Conservation (phyloP, 2,888 invertebrate genomes). For the Disparrhopalites patrizii region DNA sequence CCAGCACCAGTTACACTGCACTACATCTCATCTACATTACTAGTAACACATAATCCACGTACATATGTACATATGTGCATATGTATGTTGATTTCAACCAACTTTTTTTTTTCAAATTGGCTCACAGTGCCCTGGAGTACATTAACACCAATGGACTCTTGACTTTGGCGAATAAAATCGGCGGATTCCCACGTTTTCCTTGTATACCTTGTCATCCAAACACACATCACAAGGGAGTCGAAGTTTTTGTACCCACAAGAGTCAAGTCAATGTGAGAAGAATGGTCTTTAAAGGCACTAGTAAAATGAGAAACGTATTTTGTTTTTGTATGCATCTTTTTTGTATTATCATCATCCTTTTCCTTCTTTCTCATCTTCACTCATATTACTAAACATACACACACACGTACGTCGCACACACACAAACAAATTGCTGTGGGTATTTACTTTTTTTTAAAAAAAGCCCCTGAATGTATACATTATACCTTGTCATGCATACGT, state of each 20-base stretch:
- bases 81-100: not conserved
- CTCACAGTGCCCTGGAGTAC: not conserved
- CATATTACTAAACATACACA: not conserved
- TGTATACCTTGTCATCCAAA: not conserved
- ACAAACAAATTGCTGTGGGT: not conserved
- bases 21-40: too few relatives aligned
- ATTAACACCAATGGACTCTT: slow-evolving; percentile 10
- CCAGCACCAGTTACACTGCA: too few relatives aligned
- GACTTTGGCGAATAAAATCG: not conserved
- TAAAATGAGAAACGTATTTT: too few relatives aligned
- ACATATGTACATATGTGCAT: not conserved
- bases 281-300: too few relatives aligned
- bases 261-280: too few relatives aligned
- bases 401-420: not conserved
- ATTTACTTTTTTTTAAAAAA: too few relatives aligned
- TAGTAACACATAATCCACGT: not conserved
- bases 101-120: too few relatives aligned
- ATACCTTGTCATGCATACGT: too few relatives aligned
- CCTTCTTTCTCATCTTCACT: not conserved
- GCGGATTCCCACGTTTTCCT: not conserved
- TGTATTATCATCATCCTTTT: not conserved
- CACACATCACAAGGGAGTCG: not conserved
- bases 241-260: not conserved
- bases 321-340: not conserved
- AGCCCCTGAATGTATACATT: too few relatives aligned